phyloP scores from a whole-genome alignment of 2,888 invertebrate species.

The Lasioglossum marginatum region DNA sequence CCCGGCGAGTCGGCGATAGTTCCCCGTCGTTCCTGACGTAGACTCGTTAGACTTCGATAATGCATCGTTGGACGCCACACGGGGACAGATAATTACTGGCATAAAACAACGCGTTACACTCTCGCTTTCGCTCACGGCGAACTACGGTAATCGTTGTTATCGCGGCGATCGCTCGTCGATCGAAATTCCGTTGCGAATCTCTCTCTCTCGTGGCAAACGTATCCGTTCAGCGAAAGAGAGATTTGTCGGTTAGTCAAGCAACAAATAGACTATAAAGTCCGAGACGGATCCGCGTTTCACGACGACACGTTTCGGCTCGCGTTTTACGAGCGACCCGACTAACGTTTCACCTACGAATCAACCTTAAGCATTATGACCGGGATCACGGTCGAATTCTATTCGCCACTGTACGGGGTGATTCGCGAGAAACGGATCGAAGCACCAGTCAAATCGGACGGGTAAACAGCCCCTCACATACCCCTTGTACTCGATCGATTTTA shows the following conservation, averaged over 20 bases:
- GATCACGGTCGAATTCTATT: background rate
- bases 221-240: background rate
- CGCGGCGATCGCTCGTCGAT: background rate
- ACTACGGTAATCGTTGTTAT: background rate
- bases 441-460: too few relatives aligned
- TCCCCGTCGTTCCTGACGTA: background rate
- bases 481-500: background rate
- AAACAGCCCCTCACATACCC: too few relatives aligned
- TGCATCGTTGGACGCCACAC: constrained; percentile 7
- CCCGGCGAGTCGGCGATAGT: constrained; percentile 19
- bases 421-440: background rate
- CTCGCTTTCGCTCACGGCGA: background rate
- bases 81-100: constrained; percentile 12
- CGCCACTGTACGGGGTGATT: too few relatives aligned
- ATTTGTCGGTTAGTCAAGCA: constrained; percentile 15
- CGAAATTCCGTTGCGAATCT: background rate
- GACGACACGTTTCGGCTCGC: background rate
- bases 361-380: background rate
- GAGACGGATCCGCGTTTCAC: background rate
- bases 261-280: background rate
- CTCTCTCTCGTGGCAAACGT: background rate
- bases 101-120: background rate
- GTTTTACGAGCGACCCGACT: constrained; percentile 45
- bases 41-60: constrained; percentile 32
- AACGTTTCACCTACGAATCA: constrained; percentile 12